Conservation (phyloP, 2,797 vertebrate species). For the Enteromius trimaculatus region DNA sequence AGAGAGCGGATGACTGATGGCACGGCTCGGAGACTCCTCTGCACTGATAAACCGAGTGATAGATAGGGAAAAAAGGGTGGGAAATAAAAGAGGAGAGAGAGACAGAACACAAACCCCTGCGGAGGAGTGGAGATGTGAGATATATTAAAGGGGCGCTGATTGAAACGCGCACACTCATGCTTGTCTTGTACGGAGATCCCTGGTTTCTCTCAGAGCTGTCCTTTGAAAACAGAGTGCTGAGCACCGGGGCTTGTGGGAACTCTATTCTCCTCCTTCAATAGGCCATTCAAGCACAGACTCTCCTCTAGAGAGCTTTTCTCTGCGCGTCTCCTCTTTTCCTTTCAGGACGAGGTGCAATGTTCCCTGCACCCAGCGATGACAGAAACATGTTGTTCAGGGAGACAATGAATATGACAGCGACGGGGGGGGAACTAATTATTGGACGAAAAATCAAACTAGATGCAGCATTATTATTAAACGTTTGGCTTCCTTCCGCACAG, state of each 20-base stretch:
- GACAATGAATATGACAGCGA: neutral
- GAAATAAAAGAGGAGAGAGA: slow-evolving; percentile 65
- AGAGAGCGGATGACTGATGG: slow-evolving; percentile 38
- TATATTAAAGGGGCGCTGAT: slow-evolving; percentile 42
- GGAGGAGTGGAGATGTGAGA: slow-evolving; percentile 42
- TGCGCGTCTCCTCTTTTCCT: slow-evolving; percentile 43
- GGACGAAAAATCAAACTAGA: neutral
- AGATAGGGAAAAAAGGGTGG: slow-evolving; percentile 64
- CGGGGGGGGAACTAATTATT: neutral
- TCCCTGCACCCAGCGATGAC: slow-evolving; percentile 11
- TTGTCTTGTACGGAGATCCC: slow-evolving; percentile 6
- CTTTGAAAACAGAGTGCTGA: slow-evolving; percentile 29
- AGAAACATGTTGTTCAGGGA: slow-evolving; percentile 44
- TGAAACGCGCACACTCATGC: slow-evolving; percentile 36
- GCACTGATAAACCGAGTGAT: slow-evolving; percentile 27
- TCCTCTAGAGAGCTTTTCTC: slow-evolving; percentile 40
- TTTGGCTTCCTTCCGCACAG: neutral
- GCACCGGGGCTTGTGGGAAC: slow-evolving; percentile 18
- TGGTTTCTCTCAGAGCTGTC: slow-evolving; percentile 46
- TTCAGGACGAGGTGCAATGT: slow-evolving; percentile 33
- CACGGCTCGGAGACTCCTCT: slow-evolving; percentile 11
- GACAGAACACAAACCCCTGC: slow-evolving; percentile 31
- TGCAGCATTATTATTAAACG: slow-evolving; percentile 3
- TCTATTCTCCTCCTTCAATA: slow-evolving; percentile 41
- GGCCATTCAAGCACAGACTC: slow-evolving; percentile 35